These are phyloP conservation scores for Sylvietta virens DNA, from an alignment of 2,113 vertebrate species.

Conservation along the genomic window DNA sequence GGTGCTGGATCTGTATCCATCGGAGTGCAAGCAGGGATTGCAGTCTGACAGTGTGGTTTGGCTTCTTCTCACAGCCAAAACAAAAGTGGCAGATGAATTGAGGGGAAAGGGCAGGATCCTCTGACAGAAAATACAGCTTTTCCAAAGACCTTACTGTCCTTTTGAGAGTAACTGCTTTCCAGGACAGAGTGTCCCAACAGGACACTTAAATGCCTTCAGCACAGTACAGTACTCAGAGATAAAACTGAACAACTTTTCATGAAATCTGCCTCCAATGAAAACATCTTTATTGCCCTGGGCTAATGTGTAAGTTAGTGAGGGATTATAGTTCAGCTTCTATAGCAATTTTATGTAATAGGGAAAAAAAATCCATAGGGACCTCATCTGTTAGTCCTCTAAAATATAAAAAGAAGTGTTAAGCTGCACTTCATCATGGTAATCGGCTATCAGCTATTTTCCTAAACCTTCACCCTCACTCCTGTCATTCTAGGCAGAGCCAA, in stretches of 20 bases:
- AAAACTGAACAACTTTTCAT: slow-evolving; percentile 50
- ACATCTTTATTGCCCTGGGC: slow-evolving; percentile 66
- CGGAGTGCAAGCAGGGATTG: not conserved
- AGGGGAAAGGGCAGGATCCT: not conserved
- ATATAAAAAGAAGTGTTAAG: slow-evolving; percentile 61
- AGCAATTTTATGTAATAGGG: slow-evolving; percentile 48
- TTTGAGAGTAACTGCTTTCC: slow-evolving; percentile 2
- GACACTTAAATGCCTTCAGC: slow-evolving; percentile 7
- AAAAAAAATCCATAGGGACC: slow-evolving; percentile 48
- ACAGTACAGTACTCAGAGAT: not conserved
- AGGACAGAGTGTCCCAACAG: slow-evolving; percentile 23
- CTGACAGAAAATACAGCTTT: not conserved
- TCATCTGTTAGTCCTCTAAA: slow-evolving; percentile 55
- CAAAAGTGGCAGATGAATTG: not conserved
- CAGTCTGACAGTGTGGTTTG: not conserved
- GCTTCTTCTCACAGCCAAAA: not conserved
- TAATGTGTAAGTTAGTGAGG: slow-evolving; percentile 60
- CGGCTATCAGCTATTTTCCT: slow-evolving; percentile 39
- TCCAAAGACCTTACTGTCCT: not conserved
- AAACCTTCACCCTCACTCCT: slow-evolving; percentile 22
- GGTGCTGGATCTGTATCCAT: fast-evolving
- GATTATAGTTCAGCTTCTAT: slow-evolving; percentile 56
- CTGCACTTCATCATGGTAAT: slow-evolving; percentile 62
- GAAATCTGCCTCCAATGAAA: slow-evolving; percentile 69
- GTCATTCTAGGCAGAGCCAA: slow-evolving; percentile 36